Conservation (phyloP, 2,113 vertebrate genomes). For the Peromyscus polionotus region DNA sequence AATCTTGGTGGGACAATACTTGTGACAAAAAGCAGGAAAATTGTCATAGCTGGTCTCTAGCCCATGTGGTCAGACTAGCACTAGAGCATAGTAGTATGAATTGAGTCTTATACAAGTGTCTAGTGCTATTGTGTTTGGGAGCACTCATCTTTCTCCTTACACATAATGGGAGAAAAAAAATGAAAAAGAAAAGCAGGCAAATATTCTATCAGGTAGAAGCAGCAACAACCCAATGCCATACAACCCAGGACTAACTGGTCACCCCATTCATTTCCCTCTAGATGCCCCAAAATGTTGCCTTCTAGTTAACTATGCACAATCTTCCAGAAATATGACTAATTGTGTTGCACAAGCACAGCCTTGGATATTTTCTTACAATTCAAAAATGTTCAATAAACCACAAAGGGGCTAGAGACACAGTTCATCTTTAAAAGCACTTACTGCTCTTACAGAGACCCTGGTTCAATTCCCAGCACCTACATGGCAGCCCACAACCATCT, state of each 20-base stretch:
- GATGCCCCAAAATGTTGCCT: conserved; percentile 80
- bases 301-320: conserved; percentile 79
- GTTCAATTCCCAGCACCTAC: not conserved
- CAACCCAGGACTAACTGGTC: not conserved
- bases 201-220: not conserved
- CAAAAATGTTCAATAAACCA: conserved; percentile 91
- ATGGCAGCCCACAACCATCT: not conserved
- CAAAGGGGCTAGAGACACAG: conserved; percentile 73
- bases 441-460: not conserved
- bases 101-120: conserved; percentile 18
- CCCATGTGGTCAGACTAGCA: conserved; percentile 56
- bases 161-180: not conserved
- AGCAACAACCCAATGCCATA: not conserved
- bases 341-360: conserved; percentile 87
- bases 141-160: not conserved
- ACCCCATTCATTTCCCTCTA: conserved; percentile 52
- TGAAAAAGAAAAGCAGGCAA: conserved; percentile 32
- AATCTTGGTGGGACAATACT: conserved; percentile 56
- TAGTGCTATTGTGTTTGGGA: conserved; percentile 43
- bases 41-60: conserved; percentile 57
- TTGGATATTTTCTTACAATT: conserved; percentile 89
- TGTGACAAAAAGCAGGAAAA: conserved; percentile 80
- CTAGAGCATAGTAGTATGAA: not conserved
- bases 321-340: conserved; percentile 88
- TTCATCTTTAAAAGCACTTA: not conserved